Base-by-base conservation (phyloP, 2,888 invertebrate genomes). In the Sisyra terminalis region DNA sequence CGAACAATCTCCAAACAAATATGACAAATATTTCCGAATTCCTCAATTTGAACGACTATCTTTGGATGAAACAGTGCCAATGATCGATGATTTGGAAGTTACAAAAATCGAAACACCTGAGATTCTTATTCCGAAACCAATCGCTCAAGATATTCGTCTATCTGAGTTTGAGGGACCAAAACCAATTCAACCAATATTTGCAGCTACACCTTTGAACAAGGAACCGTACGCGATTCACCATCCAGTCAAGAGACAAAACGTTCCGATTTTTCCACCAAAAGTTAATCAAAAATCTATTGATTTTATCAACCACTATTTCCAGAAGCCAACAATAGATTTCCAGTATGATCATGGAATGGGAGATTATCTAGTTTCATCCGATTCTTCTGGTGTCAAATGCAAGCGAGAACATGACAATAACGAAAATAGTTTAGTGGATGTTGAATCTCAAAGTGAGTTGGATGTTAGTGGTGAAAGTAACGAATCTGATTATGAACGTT, bases 21-120 rank as follows among this genome's bases (percentile, higher is more conserved):
- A 43, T 34, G 35, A 38, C n/a, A 43, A 17, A 38, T 43, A 38
- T 29, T 43, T 43, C 30, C 31, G 34, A 15, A 43, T 43, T n/a
- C 43, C 43, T 10, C 29, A 43, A 13, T 43, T 43, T 38, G 37
- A 37, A 15, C 17, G 15, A 35, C 10, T 42, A 10, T 13, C 17
- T 8, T 10, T 42, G 9, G 13, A 42, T 18, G 34, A 42, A 34
- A 18, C 32, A 18, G 14, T 35, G 15, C 42, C 42, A 18, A 13
- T 13, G 17, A 30, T 13, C 1, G 14, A 13, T 15, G 29, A 40
- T 14, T 39, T 39, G 13, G 17, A 40, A 24, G 8, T 18, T 7
- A 11, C 18, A 5, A 18, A 37, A 32, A 17, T 34, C 7, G 17
- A 17, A 17, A 34, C 14, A 17, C 41, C 34, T 3, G 43, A 43